Evolutionary conservation across 2,797 vertebrate species (phyloP), one percentile per base, ranked within the genome.

Genomic region (Hyperoplus lanceolatus): DNA sequence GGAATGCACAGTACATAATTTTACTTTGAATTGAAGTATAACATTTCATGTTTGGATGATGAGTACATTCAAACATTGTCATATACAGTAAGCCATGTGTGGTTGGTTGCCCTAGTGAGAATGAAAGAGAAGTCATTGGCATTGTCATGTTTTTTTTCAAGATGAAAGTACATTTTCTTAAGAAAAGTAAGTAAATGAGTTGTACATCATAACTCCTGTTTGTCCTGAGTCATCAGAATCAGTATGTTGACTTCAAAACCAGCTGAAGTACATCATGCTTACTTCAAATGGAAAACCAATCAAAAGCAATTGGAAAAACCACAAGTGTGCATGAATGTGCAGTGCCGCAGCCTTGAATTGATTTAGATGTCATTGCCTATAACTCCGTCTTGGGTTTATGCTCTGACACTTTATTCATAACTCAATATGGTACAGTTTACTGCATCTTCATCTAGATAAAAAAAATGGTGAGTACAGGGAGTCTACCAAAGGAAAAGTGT

Each of bases 241-340:
- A 13, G 6, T n/a, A 2, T 45, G 10, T 61, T 13, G 39, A 53
- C 48, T 54, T 66, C 18, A 8, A 62, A 77, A 56, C 12, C 15
- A 58, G 51, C 12, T 6, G 5, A 62, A 57, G 3, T 21, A 36
- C 36, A 61, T 68, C 12, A 42, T 38, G 55, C 10, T 10, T n/a
- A 54, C 12, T 59, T 29, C 29, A 29, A 29, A 29, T 29, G 29
- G 29, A 29, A 29, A 29, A 29, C 29, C 29, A 29, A 29, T 29
- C 29, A 29, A 29, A 29, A 29, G 16, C 18, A 41, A 12, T 13
- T 60, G 21, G 48, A 38, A 46, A 46, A 65, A 65, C 55, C 67
- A 59, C 42, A 41, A 39, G 48, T 7, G 18, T 71, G 49, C 18
- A 75, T 38, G 50, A 13, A 62, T 61, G 63, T 61, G 56, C 39